phyloP scores from a whole-genome alignment of 2,888 invertebrate genomes.

The Amphiduros pacificus region DNA sequence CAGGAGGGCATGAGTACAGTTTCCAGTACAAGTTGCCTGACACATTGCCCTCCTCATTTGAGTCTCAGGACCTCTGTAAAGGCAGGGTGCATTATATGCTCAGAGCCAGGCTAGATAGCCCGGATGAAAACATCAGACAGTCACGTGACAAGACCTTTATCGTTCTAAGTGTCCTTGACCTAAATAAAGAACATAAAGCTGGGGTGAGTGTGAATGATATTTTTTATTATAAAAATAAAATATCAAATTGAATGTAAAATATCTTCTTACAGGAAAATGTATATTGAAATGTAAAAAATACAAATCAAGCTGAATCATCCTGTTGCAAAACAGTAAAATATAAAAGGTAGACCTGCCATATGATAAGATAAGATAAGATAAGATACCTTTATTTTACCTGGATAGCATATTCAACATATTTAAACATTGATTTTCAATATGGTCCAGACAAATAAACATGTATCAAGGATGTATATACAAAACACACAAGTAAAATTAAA shows the following conservation, averaged over 20 bases:
- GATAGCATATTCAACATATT: too few species aligned
- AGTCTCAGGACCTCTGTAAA: conserved; percentile 27
- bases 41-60: conserved; percentile 31
- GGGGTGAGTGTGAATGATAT: conserved; percentile 23
- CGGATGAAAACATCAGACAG: conserved; percentile 22
- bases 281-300: too few species aligned
- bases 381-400: too few species aligned
- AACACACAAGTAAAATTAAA: too few species aligned
- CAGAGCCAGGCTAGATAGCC: conserved; percentile 29
- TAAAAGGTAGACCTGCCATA: too few species aligned
- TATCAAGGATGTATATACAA: too few species aligned
- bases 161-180: conserved; percentile 31
- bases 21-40: conserved; percentile 30
- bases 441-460: too few species aligned
- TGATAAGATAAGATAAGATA: too few species aligned
- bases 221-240: not conserved
- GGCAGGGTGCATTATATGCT: conserved; percentile 32
- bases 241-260: not conserved
- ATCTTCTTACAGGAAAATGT: not conserved
- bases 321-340: too few species aligned
- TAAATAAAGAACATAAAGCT: conserved; percentile 25
- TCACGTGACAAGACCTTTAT: conserved; percentile 27
- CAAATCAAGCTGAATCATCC: too few species aligned
- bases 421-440: too few species aligned
- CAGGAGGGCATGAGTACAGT: conserved; percentile 29